A percentile compares a stretch with the other conserved stretches of the same genome.
These are phyloP conservation scores for Simalia tracyae DNA, from an alignment of 2,797 vertebrate species.

Conservation along the genomic window DNA sequence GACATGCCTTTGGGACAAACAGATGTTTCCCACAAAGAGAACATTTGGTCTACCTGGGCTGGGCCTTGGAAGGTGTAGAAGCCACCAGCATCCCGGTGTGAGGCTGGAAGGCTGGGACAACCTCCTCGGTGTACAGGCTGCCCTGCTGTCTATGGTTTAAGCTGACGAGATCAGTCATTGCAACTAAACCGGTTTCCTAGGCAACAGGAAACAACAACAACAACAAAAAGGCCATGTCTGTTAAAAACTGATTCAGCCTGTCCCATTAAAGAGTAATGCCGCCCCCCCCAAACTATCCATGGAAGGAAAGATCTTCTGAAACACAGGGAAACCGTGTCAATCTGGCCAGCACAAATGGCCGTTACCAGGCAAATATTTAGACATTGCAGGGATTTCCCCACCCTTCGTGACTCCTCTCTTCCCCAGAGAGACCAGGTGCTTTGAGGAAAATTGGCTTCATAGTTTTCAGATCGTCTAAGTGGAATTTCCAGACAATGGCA, in stretches of 20 bases:
- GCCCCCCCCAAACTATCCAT: not conserved
- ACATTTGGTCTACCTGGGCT: slow-evolving; percentile 74
- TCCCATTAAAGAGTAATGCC: not conserved
- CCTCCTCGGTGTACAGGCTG: slow-evolving; percentile 90
- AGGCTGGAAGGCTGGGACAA: slow-evolving; percentile 89
- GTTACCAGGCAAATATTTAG: not conserved
- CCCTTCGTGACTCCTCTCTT: not conserved
- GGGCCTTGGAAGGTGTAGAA: slow-evolving; percentile 72
- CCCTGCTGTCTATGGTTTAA: slow-evolving; percentile 90
- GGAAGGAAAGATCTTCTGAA: not conserved
- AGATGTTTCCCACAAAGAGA: not conserved
- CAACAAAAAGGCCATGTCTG: slow-evolving; percentile 25
- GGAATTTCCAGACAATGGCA: slow-evolving; percentile 32
- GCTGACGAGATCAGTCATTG: slow-evolving; percentile 91
- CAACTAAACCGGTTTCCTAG: slow-evolving; percentile 90
- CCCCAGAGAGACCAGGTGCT: not conserved
- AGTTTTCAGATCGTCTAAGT: not conserved
- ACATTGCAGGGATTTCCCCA: not conserved
- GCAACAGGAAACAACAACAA: slow-evolving; percentile 35
- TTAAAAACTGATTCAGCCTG: not conserved
- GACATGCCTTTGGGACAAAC: not conserved
- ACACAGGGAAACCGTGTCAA: not conserved
- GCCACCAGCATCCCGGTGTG: slow-evolving; percentile 85
- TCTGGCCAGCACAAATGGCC: not conserved
- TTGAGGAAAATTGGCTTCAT: slow-evolving; percentile 32